Evolutionary conservation across 1,140 invertebrate genomes (phyloP), one percentile per base, ranked within the genome.

Genomic region (Pseudomyrmex cubaensis): DNA sequence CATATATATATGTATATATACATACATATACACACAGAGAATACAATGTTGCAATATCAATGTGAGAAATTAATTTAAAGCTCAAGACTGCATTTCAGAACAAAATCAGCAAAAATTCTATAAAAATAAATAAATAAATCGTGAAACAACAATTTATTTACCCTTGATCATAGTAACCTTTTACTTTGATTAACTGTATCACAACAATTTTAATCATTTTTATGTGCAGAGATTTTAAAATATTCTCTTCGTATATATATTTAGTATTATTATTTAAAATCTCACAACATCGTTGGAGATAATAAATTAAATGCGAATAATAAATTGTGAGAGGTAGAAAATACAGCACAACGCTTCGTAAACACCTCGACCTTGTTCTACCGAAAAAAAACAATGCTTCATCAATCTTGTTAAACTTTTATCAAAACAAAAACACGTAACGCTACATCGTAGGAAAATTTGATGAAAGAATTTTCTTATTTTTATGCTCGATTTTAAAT

Each of bases 61-160:
- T 54, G 44, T 15, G 66, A 76, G 52, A 7, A 48, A 48, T 15
- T 35, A 56, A 73, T 64, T 50, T 87, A 59, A 59, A 63, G 66
- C 66, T 61, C 44, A 35, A 48, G 59, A 61, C 80, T 80, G 80
- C 67, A 88, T 84, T 82, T 76, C 75, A 46, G 54, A 78, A 75
- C 80, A 74, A 88, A 87, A 67, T 84, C 72, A 62, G 66, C 17
- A 25, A 56, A 76, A 74, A 56, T 67, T 35, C 35, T 12, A 54
- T 15, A 10, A 54, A 50, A 20, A 1, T 8, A 17, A 17, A 44
- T 12, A 22, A 59, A 44, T 15, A 77, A 77, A 35, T 35, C 35
- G 35, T 35, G 5, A 44, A 67, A 67, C 9, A 56, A 56, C 22
- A 52, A 48, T 3, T 22, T n/a, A 44, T 20, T 54, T 46, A 13